Conservation (phyloP, 2,113 vertebrate species). For the Choloepus hoffmanni region DNA sequence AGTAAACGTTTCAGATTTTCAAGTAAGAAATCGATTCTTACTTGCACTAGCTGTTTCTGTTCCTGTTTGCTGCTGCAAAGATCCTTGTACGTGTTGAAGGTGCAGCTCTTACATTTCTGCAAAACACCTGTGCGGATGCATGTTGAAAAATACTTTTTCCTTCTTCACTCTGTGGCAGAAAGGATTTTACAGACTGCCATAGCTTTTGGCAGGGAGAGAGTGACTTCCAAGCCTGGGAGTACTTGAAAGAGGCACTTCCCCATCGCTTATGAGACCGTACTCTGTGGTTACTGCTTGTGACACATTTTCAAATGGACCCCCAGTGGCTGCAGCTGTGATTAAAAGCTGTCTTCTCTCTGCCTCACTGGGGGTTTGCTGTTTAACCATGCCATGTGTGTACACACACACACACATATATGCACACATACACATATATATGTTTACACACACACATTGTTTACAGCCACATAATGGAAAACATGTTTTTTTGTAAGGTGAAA, state of each 20-base stretch:
- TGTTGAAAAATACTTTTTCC: neutral
- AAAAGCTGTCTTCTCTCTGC: slow-evolving; percentile 74
- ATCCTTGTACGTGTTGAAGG: neutral
- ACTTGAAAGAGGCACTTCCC: slow-evolving; percentile 53
- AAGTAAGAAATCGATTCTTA: neutral
- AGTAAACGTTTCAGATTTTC: slow-evolving; percentile 28
- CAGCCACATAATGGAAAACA: slow-evolving; percentile 33
- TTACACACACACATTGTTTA: neutral
- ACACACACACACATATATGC: neutral
- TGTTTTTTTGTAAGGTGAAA: slow-evolving; percentile 62
- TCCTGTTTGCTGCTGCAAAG: neutral
- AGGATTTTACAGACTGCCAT: slow-evolving; percentile 28
- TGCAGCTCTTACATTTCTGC: neutral
- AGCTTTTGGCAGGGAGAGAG: slow-evolving; percentile 46
- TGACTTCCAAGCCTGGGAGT: slow-evolving; percentile 49
- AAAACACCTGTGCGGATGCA: neutral
- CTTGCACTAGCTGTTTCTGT: slow-evolving; percentile 30
- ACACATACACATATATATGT: neutral
- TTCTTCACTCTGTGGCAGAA: slow-evolving; percentile 29
- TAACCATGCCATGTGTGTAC: slow-evolving; percentile 49
- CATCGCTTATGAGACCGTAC: slow-evolving; percentile 20
- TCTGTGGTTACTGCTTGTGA: slow-evolving; percentile 65
- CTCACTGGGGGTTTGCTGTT: slow-evolving; percentile 68
- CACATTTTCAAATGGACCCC: slow-evolving; percentile 79
- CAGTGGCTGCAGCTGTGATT: slow-evolving; percentile 77